Conservation (phyloP, 2,797 vertebrate species). For the Melanotaenia parkinsoni region DNA sequence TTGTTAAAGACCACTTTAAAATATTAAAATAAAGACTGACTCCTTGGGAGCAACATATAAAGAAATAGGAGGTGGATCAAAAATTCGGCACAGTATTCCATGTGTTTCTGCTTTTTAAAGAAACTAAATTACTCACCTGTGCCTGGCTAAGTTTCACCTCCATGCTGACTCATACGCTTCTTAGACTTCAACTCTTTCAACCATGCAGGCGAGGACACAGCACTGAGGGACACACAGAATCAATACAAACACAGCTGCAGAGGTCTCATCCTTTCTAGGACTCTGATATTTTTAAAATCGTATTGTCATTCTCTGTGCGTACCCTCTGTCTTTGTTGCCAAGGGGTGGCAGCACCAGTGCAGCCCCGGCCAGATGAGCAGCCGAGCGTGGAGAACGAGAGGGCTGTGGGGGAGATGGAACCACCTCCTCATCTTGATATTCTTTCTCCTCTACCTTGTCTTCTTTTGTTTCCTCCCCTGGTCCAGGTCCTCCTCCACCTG, state of each 20-base stretch:
- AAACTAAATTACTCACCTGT: slow-evolving; percentile 44
- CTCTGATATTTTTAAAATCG: not conserved
- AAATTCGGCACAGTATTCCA: not conserved
- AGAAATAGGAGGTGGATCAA: not conserved
- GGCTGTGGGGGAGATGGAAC: slow-evolving; percentile 66
- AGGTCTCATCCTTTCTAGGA: not conserved
- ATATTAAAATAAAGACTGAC: not conserved
- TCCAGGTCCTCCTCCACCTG: slow-evolving; percentile 42
- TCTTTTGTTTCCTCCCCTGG: slow-evolving; percentile 58
- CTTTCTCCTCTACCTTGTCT: slow-evolving; percentile 67
- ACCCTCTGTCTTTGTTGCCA: slow-evolving; percentile 83
- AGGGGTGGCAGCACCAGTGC: slow-evolving; percentile 84
- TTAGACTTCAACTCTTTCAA: slow-evolving; percentile 91
- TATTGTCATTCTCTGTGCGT: slow-evolving; percentile 23
- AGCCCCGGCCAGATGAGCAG: slow-evolving; percentile 72
- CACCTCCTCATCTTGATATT: slow-evolving; percentile 65
- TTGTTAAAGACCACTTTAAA: not conserved
- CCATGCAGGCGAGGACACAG: slow-evolving; percentile 87
- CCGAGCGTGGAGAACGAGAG: slow-evolving; percentile 79
- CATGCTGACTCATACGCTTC: slow-evolving; percentile 89
- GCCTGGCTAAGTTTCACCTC: slow-evolving; percentile 79
- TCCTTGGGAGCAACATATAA: not conserved
- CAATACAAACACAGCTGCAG: not conserved
- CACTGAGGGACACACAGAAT: slow-evolving; percentile 70
- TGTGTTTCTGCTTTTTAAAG: not conserved